These are phyloP conservation scores for Ptychobarbus kaznakovi DNA, from an alignment of 2,797 vertebrate genomes.

Conservation along the genomic window DNA sequence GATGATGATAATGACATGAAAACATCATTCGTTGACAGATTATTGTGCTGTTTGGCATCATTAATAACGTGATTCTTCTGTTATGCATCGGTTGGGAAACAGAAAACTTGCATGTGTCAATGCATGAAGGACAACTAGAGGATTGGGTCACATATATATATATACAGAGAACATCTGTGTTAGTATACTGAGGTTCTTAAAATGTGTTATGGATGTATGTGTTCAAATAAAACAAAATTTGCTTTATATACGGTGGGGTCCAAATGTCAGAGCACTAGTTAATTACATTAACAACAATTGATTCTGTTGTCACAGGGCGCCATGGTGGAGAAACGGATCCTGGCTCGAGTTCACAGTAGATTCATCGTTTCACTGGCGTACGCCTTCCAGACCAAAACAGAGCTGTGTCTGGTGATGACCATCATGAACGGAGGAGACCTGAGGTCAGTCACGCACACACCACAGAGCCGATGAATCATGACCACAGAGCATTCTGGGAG, in stretches of 20 bases:
- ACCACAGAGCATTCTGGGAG: no score
- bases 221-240: no score
- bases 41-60: not conserved
- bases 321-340: slow-evolving; percentile 83
- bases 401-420: slow-evolving; percentile 86
- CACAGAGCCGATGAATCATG: not conserved
- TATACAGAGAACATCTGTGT: not conserved
- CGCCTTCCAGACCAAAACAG: slow-evolving; percentile 83
- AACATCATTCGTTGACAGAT: not conserved
- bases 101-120: not conserved
- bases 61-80: not conserved
- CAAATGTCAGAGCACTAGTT: not conserved
- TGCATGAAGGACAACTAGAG: not conserved
- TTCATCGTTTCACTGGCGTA: slow-evolving; percentile 87
- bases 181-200: not conserved
- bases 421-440: slow-evolving; percentile 88
- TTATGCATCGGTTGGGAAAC: not conserved
- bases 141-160: not conserved
- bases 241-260: not conserved
- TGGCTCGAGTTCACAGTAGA: slow-evolving; percentile 81
- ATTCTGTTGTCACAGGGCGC: slow-evolving; percentile 73
- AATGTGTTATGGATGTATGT: not conserved
- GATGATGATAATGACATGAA: not conserved
- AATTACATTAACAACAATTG: no score
- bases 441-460: slow-evolving; percentile 76